Evolutionary conservation across 1,140 invertebrate genomes (phyloP).

Genomic region (Drosophila murphyi): DNA sequence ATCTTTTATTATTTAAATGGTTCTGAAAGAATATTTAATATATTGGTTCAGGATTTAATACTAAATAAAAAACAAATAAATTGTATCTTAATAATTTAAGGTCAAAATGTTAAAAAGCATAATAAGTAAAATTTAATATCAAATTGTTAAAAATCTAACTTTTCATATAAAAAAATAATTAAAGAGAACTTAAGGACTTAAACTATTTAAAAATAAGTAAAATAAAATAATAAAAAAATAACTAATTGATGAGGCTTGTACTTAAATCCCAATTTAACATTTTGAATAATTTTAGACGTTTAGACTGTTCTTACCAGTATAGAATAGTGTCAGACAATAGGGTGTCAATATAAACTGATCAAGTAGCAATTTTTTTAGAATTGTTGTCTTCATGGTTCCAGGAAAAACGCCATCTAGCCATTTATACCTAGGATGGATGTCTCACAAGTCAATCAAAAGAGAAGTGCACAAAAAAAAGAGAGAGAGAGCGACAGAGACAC

Average conservation of each 20-base stretch:
- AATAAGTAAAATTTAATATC: too few species aligned
- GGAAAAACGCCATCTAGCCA: conserved; percentile 89
- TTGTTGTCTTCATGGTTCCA: conserved; percentile 87
- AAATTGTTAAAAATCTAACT: neutral
- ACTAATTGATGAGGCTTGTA: too few species aligned
- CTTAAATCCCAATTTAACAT: neutral
- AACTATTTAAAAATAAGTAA: too few species aligned
- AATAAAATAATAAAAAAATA: too few species aligned
- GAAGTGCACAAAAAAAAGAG: neutral
- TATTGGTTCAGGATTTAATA: too few species aligned
- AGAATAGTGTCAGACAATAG: conserved; percentile 89
- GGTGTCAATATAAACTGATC: conserved; percentile 93
- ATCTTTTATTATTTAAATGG: too few species aligned
- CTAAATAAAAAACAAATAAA: too few species aligned
- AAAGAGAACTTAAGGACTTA: too few species aligned
- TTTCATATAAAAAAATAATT: too few species aligned
- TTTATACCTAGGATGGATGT: conserved; percentile 88
- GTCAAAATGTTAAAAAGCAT: too few species aligned
- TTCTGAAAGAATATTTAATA: too few species aligned
- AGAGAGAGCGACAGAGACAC: neutral
- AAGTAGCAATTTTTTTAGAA: conserved; percentile 89
- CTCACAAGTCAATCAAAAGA: conserved; percentile 45
- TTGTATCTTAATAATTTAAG: too few species aligned
- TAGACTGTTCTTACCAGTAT: conserved; percentile 86
- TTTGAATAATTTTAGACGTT: neutral